A percentile compares a stretch with the other conserved stretches of the same genome.
These are phyloP conservation scores for Mus caroli DNA, from an alignment of 2,797 vertebrate genomes.

Conservation along the genomic window DNA sequence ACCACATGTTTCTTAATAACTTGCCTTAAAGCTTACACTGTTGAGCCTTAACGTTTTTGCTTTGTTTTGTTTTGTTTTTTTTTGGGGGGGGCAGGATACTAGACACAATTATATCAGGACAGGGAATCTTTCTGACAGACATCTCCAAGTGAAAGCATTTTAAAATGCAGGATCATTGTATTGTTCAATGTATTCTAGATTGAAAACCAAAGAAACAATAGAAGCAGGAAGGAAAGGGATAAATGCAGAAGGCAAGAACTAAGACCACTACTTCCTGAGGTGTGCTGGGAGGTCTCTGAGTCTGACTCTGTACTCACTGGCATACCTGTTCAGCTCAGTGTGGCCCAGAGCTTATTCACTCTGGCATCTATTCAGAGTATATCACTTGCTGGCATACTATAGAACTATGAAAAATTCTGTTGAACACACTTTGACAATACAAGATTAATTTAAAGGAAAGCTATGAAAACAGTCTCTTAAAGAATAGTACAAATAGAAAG, in stretches of 20 bases:
- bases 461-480: conserved; percentile 19
- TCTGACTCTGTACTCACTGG: neutral
- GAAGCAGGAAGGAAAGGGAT: neutral
- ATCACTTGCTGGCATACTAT: neutral
- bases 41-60: neutral
- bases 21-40: conserved; percentile 27
- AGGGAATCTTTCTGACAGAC: neutral
- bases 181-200: neutral
- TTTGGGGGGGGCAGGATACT: neutral
- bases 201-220: conserved; percentile 46
- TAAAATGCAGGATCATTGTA: conserved; percentile 24
- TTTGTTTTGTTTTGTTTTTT: neutral
- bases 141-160: conserved; percentile 41
- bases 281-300: neutral
- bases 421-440: conserved; percentile 36
- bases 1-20: conserved; percentile 44
- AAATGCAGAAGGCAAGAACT: neutral
- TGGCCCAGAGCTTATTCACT: neutral
- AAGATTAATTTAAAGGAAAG: conserved; percentile 24
- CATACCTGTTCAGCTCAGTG: neutral
- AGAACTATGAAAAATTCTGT: conserved; percentile 2
- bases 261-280: neutral
- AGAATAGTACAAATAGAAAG: neutral
- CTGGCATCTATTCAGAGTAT: neutral
- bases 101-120: conserved; percentile 24